Conservation (phyloP, 2,113 vertebrate species). For the Perca fluviatilis region DNA sequence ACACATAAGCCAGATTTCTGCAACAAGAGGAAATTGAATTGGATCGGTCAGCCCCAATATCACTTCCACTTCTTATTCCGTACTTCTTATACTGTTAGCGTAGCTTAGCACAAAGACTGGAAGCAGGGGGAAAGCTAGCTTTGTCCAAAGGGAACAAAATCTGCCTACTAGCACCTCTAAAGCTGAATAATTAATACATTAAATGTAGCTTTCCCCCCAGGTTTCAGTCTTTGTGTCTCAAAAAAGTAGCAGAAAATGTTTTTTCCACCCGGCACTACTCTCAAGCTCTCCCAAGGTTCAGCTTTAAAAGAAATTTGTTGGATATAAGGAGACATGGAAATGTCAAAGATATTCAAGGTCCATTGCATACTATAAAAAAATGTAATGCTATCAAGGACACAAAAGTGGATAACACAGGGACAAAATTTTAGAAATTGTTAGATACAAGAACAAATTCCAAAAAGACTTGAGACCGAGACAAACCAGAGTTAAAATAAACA, state of each 20-base stretch:
- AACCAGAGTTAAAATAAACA: constrained; percentile 15
- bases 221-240: background rate
- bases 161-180: too few species aligned
- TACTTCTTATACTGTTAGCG: background rate
- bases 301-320: too few species aligned
- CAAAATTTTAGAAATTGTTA: background rate
- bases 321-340: background rate
- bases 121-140: background rate
- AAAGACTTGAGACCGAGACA: constrained; percentile 2
- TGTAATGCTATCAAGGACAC: background rate
- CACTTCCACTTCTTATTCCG: background rate
- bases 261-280: too few species aligned
- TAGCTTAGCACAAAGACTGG: background rate
- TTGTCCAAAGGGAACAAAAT: background rate
- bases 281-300: too few species aligned
- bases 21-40: background rate
- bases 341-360: background rate
- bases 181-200: background rate
- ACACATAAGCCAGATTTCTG: background rate
- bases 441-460: constrained; percentile 9
- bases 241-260: background rate
- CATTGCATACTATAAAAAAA: background rate
- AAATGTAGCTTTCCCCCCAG: background rate
- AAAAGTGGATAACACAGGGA: constrained; percentile 4
- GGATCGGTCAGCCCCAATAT: background rate